Conservation (phyloP, 2,113 vertebrate genomes). For the Lepisosteus oculatus region DNA sequence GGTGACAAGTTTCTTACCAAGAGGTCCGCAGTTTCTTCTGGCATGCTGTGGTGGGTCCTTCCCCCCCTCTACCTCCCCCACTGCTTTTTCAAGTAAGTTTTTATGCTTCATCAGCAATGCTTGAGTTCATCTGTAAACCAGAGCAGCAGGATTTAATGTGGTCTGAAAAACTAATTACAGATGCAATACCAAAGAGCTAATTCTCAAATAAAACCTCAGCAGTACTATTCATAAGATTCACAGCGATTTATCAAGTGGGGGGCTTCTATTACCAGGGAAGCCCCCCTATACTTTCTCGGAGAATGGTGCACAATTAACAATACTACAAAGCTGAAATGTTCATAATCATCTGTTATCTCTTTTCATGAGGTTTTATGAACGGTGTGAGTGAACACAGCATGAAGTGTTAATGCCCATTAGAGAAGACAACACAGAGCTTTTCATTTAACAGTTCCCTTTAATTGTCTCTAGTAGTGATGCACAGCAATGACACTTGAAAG, state of each 20-base stretch:
- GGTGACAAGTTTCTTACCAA: constrained; percentile 78
- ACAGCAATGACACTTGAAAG: neutral
- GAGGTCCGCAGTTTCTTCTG: constrained; percentile 68
- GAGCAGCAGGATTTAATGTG: constrained; percentile 87
- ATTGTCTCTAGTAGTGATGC: constrained; percentile 5
- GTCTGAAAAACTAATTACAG: constrained; percentile 87
- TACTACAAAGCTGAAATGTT: constrained; percentile 11
- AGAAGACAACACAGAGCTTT: neutral
- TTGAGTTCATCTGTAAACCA: constrained; percentile 83
- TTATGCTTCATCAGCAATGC: constrained; percentile 92
- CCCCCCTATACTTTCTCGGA: constrained; percentile 45
- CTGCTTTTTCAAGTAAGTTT: constrained; percentile 93
- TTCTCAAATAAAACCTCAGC: constrained; percentile 82
- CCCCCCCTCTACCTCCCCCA: constrained; percentile 72
- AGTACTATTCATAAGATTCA: constrained; percentile 75
- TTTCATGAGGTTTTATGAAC: neutral
- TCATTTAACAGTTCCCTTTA: neutral
- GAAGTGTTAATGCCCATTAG: neutral
- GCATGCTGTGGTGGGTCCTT: constrained; percentile 86
- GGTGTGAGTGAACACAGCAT: neutral
- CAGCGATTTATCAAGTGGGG: constrained; percentile 70
- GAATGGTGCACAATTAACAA: constrained; percentile 50
- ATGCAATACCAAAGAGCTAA: constrained; percentile 86
- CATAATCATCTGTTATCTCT: neutral
- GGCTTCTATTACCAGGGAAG: constrained; percentile 18